phyloP scores from a whole-genome alignment of 2,888 invertebrate genomes.

The Griposia aprilina region DNA sequence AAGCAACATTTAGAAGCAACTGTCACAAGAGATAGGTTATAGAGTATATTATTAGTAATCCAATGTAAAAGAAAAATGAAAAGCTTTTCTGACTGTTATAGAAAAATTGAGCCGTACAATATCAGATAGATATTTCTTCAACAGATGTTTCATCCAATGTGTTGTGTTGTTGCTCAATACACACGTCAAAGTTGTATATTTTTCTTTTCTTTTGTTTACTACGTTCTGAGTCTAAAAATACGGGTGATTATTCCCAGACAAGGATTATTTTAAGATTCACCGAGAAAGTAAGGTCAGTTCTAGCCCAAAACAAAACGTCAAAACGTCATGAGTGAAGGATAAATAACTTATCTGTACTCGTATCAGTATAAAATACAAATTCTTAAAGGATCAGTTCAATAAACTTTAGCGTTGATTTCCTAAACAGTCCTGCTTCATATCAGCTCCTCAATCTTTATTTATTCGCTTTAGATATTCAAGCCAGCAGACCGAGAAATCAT shows the following conservation, averaged over 20 bases:
- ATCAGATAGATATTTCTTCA: constrained; percentile 13
- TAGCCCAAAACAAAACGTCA: constrained; percentile 41
- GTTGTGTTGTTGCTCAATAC: constrained; percentile 29
- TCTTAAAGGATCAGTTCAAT: constrained; percentile 45
- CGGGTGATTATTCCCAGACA: constrained; percentile 46
- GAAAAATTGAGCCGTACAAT: neutral
- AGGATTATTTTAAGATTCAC: constrained; percentile 35
- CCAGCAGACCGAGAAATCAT: constrained; percentile 67
- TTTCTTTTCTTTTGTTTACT: constrained; percentile 52
- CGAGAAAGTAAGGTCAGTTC: constrained; percentile 12
- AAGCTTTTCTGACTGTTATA: neutral
- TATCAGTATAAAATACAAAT: neutral
- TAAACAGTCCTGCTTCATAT: constrained; percentile 56
- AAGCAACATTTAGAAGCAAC: neutral
- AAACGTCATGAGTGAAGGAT: neutral
- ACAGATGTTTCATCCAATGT: constrained; percentile 27
- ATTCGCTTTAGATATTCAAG: constrained; percentile 60
- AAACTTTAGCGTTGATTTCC: constrained; percentile 43
- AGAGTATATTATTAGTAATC: no score
- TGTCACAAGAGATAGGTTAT: neutral
- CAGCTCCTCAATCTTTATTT: constrained; percentile 58
- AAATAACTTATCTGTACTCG: neutral
- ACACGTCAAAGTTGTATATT: constrained; percentile 43
- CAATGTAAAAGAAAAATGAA: neutral
- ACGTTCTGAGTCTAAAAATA: constrained; percentile 46